A percentile compares a stretch with the other conserved stretches of the same genome.
phyloP scores from a whole-genome alignment of 2,888 invertebrate genomes.

The Drosophila merina region DNA sequence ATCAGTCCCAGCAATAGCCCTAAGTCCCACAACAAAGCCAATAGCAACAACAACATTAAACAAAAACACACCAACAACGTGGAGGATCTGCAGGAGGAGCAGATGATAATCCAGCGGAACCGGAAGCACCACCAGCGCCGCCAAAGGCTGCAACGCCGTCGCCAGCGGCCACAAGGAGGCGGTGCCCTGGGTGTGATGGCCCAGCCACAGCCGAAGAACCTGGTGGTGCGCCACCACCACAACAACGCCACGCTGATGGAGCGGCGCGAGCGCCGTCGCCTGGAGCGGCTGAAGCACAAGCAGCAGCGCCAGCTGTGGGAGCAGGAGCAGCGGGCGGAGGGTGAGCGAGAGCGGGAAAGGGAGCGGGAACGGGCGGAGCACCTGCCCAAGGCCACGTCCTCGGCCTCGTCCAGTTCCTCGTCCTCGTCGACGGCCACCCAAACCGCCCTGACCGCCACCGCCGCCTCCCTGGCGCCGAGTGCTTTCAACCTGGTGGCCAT shows the following conservation, averaged over 20 bases:
- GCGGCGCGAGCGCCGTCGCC: slow-evolving; percentile 45
- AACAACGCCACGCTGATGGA: slow-evolving; percentile 71
- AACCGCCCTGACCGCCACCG: slow-evolving; percentile 77
- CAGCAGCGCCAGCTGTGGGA: slow-evolving; percentile 34
- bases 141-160: slow-evolving; percentile 48
- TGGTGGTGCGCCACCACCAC: slow-evolving; percentile 79
- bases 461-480: slow-evolving; percentile 76
- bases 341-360: slow-evolving; percentile 35
- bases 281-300: slow-evolving; percentile 54
- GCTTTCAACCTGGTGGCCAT: slow-evolving; percentile 81
- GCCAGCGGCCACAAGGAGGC: slow-evolving; percentile 11
- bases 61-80: slow-evolving; percentile 19
- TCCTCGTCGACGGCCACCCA: slow-evolving; percentile 74
- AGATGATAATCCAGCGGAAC: slow-evolving; percentile 56
- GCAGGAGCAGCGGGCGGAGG: slow-evolving; percentile 42
- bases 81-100: slow-evolving; percentile 51
- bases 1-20: slow-evolving; percentile 53
- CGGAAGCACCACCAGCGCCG: slow-evolving; percentile 35
- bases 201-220: slow-evolving; percentile 75
- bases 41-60: slow-evolving; percentile 42
- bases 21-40: slow-evolving; percentile 54
- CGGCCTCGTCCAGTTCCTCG: slow-evolving; percentile 57
- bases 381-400: slow-evolving; percentile 53
- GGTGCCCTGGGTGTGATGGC: slow-evolving; percentile 47
- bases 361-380: slow-evolving; percentile 42